Evolutionary conservation across 1,140 invertebrate genomes (phyloP).

Genomic region (Drosophila subpulchrella): DNA sequence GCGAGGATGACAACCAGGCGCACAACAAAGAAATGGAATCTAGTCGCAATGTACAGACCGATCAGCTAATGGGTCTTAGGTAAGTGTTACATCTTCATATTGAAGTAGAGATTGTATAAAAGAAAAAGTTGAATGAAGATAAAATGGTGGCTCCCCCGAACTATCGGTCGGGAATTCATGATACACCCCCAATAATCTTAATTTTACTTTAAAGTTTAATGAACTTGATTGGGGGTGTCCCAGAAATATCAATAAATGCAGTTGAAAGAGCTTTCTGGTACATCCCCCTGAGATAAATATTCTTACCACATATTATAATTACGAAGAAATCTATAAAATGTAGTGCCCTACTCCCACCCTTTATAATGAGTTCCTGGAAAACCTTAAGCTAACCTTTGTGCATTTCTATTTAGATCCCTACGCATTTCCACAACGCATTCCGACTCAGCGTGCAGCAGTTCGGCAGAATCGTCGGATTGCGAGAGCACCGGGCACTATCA

Average conservation of each 20-base stretch:
- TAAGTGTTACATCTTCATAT: conserved; percentile 25
- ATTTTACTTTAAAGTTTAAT: not conserved
- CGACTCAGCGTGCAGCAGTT: conserved; percentile 88
- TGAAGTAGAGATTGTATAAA: not conserved
- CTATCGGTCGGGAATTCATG: no score
- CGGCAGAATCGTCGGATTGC: conserved; percentile 88
- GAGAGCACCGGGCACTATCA: conserved; percentile 85
- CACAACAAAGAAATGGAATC: conserved; percentile 83
- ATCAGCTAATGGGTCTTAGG: conserved; percentile 86
- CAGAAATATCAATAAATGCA: not conserved
- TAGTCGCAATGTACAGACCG: conserved; percentile 83
- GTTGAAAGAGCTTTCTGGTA: no score
- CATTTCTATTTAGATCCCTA: conserved; percentile 86
- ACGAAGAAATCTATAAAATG: not conserved
- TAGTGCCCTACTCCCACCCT: not conserved
- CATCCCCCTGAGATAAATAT: not conserved
- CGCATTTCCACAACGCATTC: conserved; percentile 91
- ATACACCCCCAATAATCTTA: not conserved
- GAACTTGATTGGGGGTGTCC: not conserved
- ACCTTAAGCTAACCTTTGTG: not conserved
- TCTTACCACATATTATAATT: not conserved
- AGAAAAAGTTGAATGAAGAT: not conserved
- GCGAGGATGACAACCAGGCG: conserved; percentile 86
- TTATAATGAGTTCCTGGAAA: not conserved
- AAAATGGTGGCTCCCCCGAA: not conserved